Percentiles rank a stretch among this genome's conserved stretches.
phyloP scores from a whole-genome alignment of 2,113 vertebrate species.

The Piliocolobus tephrosceles region DNA sequence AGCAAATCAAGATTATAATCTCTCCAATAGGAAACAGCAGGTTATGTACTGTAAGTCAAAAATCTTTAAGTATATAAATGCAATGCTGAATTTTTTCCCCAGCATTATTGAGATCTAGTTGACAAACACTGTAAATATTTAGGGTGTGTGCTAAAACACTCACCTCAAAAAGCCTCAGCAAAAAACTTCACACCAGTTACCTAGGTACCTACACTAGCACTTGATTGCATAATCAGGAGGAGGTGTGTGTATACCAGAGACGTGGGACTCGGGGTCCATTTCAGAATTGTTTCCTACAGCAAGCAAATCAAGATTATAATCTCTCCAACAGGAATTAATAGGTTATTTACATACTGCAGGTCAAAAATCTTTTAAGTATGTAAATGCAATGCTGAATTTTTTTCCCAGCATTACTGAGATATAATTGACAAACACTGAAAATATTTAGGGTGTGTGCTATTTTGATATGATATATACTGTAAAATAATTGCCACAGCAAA shows the following conservation, averaged over 20 bases:
- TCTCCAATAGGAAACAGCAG: neutral
- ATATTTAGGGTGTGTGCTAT: neutral
- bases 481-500: neutral
- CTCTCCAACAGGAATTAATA: neutral
- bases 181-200: neutral
- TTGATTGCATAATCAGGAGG: neutral
- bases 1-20: neutral
- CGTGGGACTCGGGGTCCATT: neutral
- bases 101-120: neutral
- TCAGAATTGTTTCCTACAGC: neutral
- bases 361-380: neutral
- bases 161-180: too few relatives aligned
- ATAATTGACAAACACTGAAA: neutral
- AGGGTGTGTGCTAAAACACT: neutral
- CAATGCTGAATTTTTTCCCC: neutral
- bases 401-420: neutral
- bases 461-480: neutral
- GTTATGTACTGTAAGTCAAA: neutral
- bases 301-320: neutral
- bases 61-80: neutral
- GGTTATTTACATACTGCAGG: neutral
- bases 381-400: neutral
- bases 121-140: neutral
- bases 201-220: neutral
- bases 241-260: rapidly evolving